Percentiles rank a stretch among this genome's conserved stretches.
These are phyloP conservation scores for Chondrilla cf. caribensis DNA, from an alignment of 37 sponge, comb jelly and placozoan genomes.

Conservation along the genomic window DNA sequence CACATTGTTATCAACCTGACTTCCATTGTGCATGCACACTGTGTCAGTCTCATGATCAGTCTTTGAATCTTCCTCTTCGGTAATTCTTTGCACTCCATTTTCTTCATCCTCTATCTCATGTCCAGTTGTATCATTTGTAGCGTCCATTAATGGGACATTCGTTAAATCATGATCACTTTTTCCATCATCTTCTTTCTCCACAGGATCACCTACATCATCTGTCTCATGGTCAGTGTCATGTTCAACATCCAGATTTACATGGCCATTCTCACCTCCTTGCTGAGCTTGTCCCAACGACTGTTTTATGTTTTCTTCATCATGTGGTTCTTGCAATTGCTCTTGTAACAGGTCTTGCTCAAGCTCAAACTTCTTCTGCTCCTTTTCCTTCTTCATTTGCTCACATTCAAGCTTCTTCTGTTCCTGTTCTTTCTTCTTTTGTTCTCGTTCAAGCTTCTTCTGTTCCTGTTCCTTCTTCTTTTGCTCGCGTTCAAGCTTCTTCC, in stretches of 20 bases:
- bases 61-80: background rate
- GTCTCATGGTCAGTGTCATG: too few species aligned
- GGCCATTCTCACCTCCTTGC: too few species aligned
- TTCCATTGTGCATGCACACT: background rate
- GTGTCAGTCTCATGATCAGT: background rate
- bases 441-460: background rate
- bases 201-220: too few species aligned
- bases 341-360: too few species aligned
- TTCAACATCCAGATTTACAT: too few species aligned
- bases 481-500: conserved; percentile 5
- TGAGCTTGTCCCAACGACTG: too few species aligned
- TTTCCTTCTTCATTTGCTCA: background rate
- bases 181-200: too few species aligned
- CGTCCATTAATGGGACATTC: background rate
- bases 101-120: conserved; percentile 17
- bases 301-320: conserved; percentile 8
- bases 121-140: background rate
- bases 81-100: background rate
- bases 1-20: background rate
- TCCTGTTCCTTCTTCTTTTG: background rate
- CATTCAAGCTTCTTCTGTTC: conserved; percentile 1
- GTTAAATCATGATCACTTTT: too few species aligned
- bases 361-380: conserved; percentile 1
- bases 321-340: conserved; percentile 26
- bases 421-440: background rate